These are phyloP conservation scores for Pogonognathellus flavescens DNA, from an alignment of 1,140 invertebrate genomes.

Conservation along the genomic window DNA sequence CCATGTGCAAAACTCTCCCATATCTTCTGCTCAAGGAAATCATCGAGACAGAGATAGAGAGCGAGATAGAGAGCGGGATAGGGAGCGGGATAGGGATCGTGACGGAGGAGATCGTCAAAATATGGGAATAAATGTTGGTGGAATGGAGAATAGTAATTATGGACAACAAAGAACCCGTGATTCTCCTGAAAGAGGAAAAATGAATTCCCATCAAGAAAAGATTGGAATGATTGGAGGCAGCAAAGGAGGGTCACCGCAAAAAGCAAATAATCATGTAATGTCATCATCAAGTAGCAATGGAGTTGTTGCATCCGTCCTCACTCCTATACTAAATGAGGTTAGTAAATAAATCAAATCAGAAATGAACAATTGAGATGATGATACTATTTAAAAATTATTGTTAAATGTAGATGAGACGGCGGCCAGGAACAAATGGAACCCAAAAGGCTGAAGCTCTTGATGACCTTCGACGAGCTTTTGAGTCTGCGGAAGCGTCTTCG, in stretches of 20 bases:
- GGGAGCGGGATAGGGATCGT: conserved; percentile 3
- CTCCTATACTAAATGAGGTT: conserved; percentile 66
- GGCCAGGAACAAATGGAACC: conserved; percentile 62
- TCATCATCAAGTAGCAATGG: conserved; percentile 58
- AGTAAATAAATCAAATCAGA: background rate
- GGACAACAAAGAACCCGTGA: conserved; percentile 54
- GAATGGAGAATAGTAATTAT: conserved; percentile 61
- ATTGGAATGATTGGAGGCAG: conserved; percentile 27
- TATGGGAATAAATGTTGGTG: background rate
- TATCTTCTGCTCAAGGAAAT: conserved; percentile 54
- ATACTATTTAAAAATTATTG: too few relatives aligned
- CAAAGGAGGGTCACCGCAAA: conserved; percentile 53
- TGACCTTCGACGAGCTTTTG: conserved; percentile 63
- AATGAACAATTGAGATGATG: conserved; percentile 22
- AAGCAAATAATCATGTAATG: conserved; percentile 55
- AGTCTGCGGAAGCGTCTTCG: conserved; percentile 64
- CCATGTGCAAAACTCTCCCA: conserved; percentile 65
- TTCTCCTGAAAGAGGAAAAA: conserved; percentile 61
- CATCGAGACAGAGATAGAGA: conserved; percentile 50
- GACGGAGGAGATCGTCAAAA: conserved; percentile 16
- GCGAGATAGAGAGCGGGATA: conserved; percentile 33
- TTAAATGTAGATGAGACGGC: conserved; percentile 61
- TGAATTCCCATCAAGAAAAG: conserved; percentile 52
- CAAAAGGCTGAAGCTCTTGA: conserved; percentile 65
- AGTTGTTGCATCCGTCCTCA: conserved; percentile 61